Conservation (phyloP, 2,113 vertebrate genomes). For the Gymnobelideus leadbeateri region DNA sequence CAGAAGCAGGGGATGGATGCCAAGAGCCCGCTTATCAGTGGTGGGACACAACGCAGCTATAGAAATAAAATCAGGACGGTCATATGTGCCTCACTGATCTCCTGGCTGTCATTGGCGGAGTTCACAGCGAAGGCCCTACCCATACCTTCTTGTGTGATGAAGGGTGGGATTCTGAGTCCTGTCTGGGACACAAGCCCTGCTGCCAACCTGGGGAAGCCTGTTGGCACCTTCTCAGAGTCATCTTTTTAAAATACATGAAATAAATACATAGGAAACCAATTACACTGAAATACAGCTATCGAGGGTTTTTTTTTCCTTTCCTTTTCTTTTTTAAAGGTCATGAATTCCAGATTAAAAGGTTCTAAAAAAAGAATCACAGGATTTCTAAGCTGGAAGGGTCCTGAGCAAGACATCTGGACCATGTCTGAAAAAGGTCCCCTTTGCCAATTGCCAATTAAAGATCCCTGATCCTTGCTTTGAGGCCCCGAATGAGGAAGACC, state of each 20-base stretch:
- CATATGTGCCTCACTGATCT: neutral
- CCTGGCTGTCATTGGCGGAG: neutral
- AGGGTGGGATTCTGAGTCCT: neutral
- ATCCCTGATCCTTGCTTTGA: neutral
- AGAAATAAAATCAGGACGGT: neutral
- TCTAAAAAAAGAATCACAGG: neutral
- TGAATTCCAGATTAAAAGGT: neutral
- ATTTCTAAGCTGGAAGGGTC: neutral
- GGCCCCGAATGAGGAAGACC: too few relatives aligned
- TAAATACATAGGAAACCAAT: too few relatives aligned
- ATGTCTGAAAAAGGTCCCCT: neutral
- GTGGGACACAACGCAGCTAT: neutral
- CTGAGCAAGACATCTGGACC: neutral
- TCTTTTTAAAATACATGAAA: too few relatives aligned
- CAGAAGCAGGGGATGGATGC: neutral
- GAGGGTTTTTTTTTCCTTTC: neutral
- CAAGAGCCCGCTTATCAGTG: neutral
- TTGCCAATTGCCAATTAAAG: neutral
- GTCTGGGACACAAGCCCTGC: neutral
- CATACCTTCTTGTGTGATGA: too few relatives aligned
- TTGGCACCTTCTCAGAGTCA: too few relatives aligned
- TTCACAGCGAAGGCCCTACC: neutral
- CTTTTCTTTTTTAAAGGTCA: conserved; percentile 21
- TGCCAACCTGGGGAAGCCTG: too few relatives aligned
- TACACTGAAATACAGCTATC: too few relatives aligned